phyloP scores from a whole-genome alignment of 2,113 vertebrate species.

The Taxidea taxus region DNA sequence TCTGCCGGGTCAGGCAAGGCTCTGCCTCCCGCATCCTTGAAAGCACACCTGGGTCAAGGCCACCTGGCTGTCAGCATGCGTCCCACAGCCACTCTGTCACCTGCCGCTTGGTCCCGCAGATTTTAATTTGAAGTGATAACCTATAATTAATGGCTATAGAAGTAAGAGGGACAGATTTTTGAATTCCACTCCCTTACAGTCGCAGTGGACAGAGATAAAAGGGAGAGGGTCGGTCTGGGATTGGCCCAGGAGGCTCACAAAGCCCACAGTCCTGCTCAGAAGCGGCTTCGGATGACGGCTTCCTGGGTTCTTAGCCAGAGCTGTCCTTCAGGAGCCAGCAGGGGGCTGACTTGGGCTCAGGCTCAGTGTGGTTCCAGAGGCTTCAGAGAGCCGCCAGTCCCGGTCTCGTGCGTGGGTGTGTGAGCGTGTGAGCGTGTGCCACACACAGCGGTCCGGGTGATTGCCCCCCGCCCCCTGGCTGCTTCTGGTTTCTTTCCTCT shows the following conservation, averaged over 20 bases:
- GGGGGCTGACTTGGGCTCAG: neutral
- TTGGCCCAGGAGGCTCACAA: slow-evolving; percentile 28
- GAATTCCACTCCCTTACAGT: neutral
- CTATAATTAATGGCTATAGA: too few species aligned
- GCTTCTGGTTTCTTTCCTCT: neutral
- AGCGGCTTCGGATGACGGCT: fast-evolving
- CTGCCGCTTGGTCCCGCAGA: neutral
- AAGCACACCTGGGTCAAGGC: neutral
- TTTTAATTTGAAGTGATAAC: too few species aligned
- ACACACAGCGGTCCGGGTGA: fast-evolving
- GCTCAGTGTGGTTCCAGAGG: neutral
- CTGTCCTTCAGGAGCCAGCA: too few species aligned
- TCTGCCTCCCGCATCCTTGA: fast-evolving
- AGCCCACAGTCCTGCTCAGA: neutral
- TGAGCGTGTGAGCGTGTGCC: fast-evolving
- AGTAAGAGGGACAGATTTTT: neutral
- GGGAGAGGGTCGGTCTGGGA: neutral
- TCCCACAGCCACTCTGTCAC: neutral
- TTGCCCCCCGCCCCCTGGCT: fast-evolving
- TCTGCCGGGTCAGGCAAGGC: fast-evolving
- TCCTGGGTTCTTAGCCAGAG: neutral
- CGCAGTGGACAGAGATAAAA: fast-evolving
- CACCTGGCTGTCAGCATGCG: fast-evolving
- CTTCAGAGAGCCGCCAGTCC: neutral
- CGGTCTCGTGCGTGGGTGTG: too few species aligned